Evolutionary conservation across 1,140 invertebrate species (phyloP).

Genomic region (Ips nitidus): DNA sequence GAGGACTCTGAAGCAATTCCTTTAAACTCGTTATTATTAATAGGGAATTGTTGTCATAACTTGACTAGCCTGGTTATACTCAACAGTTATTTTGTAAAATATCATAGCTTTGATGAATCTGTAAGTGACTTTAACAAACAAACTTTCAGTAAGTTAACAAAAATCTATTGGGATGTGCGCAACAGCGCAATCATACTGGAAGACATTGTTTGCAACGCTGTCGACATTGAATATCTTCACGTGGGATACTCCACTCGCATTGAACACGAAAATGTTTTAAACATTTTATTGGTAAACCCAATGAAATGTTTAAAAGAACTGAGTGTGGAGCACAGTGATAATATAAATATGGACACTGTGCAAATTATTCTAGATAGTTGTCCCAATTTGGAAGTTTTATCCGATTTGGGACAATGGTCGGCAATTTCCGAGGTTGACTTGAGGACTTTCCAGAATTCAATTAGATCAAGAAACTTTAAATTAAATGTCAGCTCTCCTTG

Average conservation of each 20-base stretch:
- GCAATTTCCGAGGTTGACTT: slow-evolving; percentile 62
- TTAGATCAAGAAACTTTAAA: slow-evolving; percentile 65
- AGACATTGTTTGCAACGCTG: slow-evolving; percentile 64
- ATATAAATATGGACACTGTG: slow-evolving; percentile 65
- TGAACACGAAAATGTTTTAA: slow-evolving; percentile 61
- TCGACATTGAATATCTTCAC: slow-evolving; percentile 66
- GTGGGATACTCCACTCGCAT: slow-evolving; percentile 68
- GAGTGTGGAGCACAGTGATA: slow-evolving; percentile 67
- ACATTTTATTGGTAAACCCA: slow-evolving; percentile 62
- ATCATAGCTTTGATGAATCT: slow-evolving; percentile 32
- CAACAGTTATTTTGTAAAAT: slow-evolving; percentile 64
- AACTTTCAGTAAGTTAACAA: slow-evolving; percentile 63
- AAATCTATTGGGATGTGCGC: slow-evolving; percentile 64
- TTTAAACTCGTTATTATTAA: slow-evolving; percentile 65
- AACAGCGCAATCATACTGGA: slow-evolving; percentile 64
- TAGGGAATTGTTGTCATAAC: slow-evolving; percentile 68
- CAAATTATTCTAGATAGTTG: slow-evolving; percentile 66
- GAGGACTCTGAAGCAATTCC: slow-evolving; percentile 73
- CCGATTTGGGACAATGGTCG: slow-evolving; percentile 71
- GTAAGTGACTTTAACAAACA: neutral
- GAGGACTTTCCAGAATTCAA: slow-evolving; percentile 60
- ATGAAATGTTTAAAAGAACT: slow-evolving; percentile 68
- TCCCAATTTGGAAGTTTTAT: slow-evolving; percentile 62
- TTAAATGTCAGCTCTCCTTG: slow-evolving; percentile 55
- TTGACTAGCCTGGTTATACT: slow-evolving; percentile 65